phyloP scores from a whole-genome alignment of 2,888 invertebrate species.

The Carcina quercana region DNA sequence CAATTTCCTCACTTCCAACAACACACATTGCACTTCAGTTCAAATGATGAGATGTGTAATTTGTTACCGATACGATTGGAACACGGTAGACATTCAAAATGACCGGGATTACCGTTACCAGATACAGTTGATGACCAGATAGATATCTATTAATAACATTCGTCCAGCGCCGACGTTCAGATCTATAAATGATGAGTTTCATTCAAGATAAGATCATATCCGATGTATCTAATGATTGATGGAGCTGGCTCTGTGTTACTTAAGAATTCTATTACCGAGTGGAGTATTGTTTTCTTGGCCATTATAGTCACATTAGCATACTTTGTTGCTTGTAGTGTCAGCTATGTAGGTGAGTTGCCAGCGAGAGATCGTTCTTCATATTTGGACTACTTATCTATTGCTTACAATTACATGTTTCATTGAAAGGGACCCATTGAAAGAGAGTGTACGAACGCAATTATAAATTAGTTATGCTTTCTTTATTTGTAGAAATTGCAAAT shows the following conservation, averaged over 20 bases:
- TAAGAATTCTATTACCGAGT: slow-evolving; percentile 63
- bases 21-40: slow-evolving; percentile 12
- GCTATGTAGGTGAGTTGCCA: neutral
- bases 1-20: neutral
- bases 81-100: slow-evolving; percentile 52
- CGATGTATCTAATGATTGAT: slow-evolving; percentile 65
- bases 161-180: slow-evolving; percentile 62
- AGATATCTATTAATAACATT: slow-evolving; percentile 72
- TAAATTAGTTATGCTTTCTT: too few species aligned
- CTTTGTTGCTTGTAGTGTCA: slow-evolving; percentile 14
- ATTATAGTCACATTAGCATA: slow-evolving; percentile 66
- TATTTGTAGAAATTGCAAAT: too few species aligned
- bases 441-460: too few species aligned
- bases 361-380: neutral
- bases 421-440: too few species aligned
- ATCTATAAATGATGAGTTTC: slow-evolving; percentile 74
- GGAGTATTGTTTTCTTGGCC: slow-evolving; percentile 57
- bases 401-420: too few species aligned
- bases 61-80: slow-evolving; percentile 55
- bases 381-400: slow-evolving; percentile 10
- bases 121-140: slow-evolving; percentile 68
- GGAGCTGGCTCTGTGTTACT: slow-evolving; percentile 51
- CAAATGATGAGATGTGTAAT: slow-evolving; percentile 46
- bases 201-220: slow-evolving; percentile 70
- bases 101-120: slow-evolving; percentile 58